Evolutionary conservation across 2,888 invertebrate genomes (phyloP), one percentile per base, ranked within the genome.

Genomic region (Dryobotodes eremita): DNA sequence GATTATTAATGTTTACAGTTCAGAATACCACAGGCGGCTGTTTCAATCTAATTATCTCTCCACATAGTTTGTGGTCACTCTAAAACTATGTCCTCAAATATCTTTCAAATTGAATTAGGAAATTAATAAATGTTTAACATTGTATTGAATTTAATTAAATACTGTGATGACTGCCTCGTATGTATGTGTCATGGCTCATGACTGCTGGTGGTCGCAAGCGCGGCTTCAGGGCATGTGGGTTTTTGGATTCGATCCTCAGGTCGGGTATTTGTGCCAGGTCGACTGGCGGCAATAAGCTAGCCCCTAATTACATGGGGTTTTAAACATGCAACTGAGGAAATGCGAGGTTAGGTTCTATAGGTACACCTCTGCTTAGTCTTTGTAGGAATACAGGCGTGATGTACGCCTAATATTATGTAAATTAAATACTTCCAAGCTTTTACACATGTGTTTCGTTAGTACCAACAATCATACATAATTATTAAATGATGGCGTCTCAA

Each of bases 61-160:
- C n/a, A 15, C 74, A 48, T 65, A 46, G n/a, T 53, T 42, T 66
- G 82, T 69, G 57, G 42, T 64, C 48, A 31, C 23, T 31, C 20
- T 15, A 36, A 20, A 71, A 20, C 26, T 36, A 31, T 80, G 65
- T 80, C 53, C 11, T 26, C n/a, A 31, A 82, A 82, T 62, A 69
- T 15, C 23, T 50, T n/a, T 53, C 5, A n/a, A n/a, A 31, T 20
- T 3, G 23, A 26, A 57, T 59, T 36, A 26, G n/a, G n/a, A 11
- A 17, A 36, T 68, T 23, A 10, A 31, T 15, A 50, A 0, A 8
- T n/a, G n/a, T 11, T 36, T 36, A 20, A 36, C n/a, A 57, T 59
- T 57, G 57, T 70, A 36, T 57, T 70, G n/a, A 36, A n/a, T 57
- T 36, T 5, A 23, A 53, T 31, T 69, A 31, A 17, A 36, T 53